phyloP scores from a whole-genome alignment of 2,888 invertebrate genomes.

The Beris morrisii region DNA sequence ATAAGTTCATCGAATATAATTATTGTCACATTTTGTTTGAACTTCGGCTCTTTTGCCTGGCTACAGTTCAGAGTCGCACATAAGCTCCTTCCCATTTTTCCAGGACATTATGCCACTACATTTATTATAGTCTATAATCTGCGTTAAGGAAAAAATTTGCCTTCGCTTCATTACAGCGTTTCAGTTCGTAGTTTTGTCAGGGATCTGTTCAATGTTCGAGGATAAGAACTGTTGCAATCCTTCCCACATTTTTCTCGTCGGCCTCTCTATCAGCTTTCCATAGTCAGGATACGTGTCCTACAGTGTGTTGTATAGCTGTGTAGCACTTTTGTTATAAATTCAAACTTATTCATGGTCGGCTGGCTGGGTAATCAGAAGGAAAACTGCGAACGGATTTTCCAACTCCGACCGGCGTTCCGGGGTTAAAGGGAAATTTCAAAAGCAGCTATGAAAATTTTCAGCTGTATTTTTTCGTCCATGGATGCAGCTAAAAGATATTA shows the following conservation, averaged over 20 bases:
- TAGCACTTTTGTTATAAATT: conserved; percentile 31
- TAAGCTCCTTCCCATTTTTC: conserved; percentile 21
- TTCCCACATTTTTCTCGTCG: conserved; percentile 6
- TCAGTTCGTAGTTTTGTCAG: conserved; percentile 5
- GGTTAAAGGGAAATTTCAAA: conserved; percentile 26
- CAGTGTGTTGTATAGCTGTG: conserved; percentile 22
- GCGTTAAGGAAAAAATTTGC: conserved; percentile 35
- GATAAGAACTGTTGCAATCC: conserved; percentile 13
- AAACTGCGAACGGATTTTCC: conserved; percentile 33
- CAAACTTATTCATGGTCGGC: conserved; percentile 36
- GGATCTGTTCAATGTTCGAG: not conserved
- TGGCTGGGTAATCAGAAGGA: conserved; percentile 36
- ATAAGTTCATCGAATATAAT: too few species aligned
- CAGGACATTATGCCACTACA: conserved; percentile 34
- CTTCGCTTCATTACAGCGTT: conserved; percentile 36
- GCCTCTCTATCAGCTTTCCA: conserved; percentile 9
- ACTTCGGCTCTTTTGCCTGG: too few species aligned
- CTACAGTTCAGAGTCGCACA: not conserved
- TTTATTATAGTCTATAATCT: conserved; percentile 17
- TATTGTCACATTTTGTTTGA: too few species aligned
- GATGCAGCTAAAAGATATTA: conserved; percentile 3
- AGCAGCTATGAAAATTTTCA: conserved; percentile 31
- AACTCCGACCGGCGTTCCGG: conserved; percentile 1
- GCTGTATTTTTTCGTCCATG: not conserved
- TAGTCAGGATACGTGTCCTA: conserved; percentile 6